These are phyloP conservation scores for Morpho helenor DNA, from an alignment of 2,888 invertebrate genomes.

Conservation along the genomic window DNA sequence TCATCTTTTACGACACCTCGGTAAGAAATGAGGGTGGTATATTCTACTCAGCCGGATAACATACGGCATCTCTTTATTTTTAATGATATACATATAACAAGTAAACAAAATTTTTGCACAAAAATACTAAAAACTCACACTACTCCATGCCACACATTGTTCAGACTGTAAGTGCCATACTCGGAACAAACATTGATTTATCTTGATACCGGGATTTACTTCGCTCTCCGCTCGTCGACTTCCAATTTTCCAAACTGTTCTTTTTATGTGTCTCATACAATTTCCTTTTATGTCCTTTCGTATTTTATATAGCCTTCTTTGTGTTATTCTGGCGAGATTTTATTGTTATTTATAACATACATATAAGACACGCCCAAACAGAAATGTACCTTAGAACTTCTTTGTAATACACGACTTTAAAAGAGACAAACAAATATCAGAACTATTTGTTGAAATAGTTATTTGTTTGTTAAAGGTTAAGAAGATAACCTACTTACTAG, in stretches of 20 bases:
- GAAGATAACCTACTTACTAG: too few relatives aligned
- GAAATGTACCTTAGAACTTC: background rate
- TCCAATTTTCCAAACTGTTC: slow-evolving; percentile 65
- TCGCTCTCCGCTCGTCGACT: slow-evolving; percentile 43
- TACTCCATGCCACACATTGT: slow-evolving; percentile 43
- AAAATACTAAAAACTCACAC: slow-evolving; percentile 8
- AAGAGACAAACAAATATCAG: too few relatives aligned
- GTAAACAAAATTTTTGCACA: background rate
- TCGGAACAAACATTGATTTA: slow-evolving; percentile 76
- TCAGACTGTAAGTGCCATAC: slow-evolving; percentile 55
- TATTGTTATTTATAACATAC: slow-evolving; percentile 33
- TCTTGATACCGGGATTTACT: slow-evolving; percentile 72
- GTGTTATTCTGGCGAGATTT: slow-evolving; percentile 64
- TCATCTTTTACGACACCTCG: too few relatives aligned
- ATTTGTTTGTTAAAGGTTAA: too few relatives aligned
- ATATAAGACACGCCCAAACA: background rate
- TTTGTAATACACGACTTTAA: too few relatives aligned
- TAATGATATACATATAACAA: too few relatives aligned
- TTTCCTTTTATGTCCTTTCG: slow-evolving; percentile 76
- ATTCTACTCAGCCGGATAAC: too few relatives aligned
- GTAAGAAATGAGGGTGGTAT: too few relatives aligned
- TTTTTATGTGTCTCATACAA: slow-evolving; percentile 74
- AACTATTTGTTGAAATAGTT: too few relatives aligned
- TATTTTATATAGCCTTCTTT: slow-evolving; percentile 79
- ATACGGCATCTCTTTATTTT: too few relatives aligned